These are phyloP conservation scores for Chaenogobius annularis DNA, from an alignment of 2,113 vertebrate species.

Conservation along the genomic window DNA sequence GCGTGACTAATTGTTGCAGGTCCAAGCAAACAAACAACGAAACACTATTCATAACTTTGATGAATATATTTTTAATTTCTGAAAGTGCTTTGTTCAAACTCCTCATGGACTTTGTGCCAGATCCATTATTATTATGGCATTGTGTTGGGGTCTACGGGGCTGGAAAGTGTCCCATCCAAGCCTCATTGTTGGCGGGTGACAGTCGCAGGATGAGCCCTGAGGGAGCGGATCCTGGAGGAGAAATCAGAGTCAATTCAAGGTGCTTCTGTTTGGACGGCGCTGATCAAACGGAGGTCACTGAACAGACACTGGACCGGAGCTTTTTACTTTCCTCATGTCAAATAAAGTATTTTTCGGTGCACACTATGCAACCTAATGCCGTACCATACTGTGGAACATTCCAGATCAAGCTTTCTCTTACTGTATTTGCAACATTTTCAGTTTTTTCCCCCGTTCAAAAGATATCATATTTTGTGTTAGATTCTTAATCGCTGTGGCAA, in stretches of 20 bases:
- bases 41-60: slow-evolving; percentile 9
- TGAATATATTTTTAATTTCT: slow-evolving; percentile 15
- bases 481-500: too few relatives aligned
- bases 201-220: slow-evolving; percentile 16
- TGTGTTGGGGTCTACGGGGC: slow-evolving; percentile 28
- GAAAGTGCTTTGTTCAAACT: slow-evolving; percentile 4
- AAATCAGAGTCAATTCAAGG: slow-evolving; percentile 16
- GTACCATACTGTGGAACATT: too few relatives aligned
- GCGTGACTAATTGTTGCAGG: not conserved
- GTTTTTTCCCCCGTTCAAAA: too few relatives aligned
- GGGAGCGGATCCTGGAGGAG: slow-evolving; percentile 11
- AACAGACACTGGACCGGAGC: slow-evolving; percentile 42
- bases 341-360: not conserved
- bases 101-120: slow-evolving; percentile 29
- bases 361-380: too few relatives aligned
- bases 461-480: too few relatives aligned
- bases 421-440: too few relatives aligned
- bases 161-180: slow-evolving; percentile 35
- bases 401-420: too few relatives aligned
- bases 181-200: slow-evolving; percentile 40
- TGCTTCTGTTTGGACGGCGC: slow-evolving; percentile 22
- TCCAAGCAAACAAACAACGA: slow-evolving; percentile 6
- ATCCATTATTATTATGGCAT: slow-evolving; percentile 34
- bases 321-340: too few relatives aligned
- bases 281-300: slow-evolving; percentile 30